These are phyloP conservation scores for Zeuzera pyrina DNA, from an alignment of 2,888 invertebrate species.

Conservation along the genomic window DNA sequence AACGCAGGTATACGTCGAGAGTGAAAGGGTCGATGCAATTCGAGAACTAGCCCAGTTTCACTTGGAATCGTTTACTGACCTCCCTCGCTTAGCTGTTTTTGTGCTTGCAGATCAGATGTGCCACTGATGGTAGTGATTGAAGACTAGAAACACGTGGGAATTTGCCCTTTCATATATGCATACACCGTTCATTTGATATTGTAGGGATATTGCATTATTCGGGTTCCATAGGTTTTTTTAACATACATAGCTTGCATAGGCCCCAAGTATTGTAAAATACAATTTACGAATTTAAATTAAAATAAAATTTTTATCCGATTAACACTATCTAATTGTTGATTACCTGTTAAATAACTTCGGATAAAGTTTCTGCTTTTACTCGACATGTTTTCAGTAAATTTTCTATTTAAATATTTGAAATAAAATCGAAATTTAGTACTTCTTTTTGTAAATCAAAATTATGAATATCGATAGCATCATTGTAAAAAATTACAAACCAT, in stretches of 20 bases:
- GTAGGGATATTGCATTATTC: slow-evolving; percentile 50
- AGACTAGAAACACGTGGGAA: slow-evolving; percentile 67
- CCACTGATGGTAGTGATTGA: slow-evolving; percentile 37
- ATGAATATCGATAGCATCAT: no score
- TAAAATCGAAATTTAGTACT: no score
- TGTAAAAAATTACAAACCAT: no score
- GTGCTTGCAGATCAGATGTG: slow-evolving; percentile 46
- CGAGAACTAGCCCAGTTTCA: slow-evolving; percentile 63
- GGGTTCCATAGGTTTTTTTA: slow-evolving; percentile 34
- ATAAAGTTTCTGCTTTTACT: no score
- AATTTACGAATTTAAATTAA: no score
- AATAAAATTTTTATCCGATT: no score
- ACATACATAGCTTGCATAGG: neutral
- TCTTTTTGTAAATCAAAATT: no score
- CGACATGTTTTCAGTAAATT: no score
- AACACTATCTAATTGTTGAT: no score
- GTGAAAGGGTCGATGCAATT: slow-evolving; percentile 72
- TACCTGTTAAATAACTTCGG: no score
- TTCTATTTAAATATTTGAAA: no score
- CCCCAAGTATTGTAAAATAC: no score
- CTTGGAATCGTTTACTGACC: slow-evolving; percentile 48
- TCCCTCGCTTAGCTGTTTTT: slow-evolving; percentile 44
- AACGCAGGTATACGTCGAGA: slow-evolving; percentile 68
- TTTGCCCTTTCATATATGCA: slow-evolving; percentile 27
- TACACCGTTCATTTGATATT: slow-evolving; percentile 6